Evolutionary conservation across 2,797 vertebrate genomes (phyloP).

Genomic region (Spinus olivaceus): DNA sequence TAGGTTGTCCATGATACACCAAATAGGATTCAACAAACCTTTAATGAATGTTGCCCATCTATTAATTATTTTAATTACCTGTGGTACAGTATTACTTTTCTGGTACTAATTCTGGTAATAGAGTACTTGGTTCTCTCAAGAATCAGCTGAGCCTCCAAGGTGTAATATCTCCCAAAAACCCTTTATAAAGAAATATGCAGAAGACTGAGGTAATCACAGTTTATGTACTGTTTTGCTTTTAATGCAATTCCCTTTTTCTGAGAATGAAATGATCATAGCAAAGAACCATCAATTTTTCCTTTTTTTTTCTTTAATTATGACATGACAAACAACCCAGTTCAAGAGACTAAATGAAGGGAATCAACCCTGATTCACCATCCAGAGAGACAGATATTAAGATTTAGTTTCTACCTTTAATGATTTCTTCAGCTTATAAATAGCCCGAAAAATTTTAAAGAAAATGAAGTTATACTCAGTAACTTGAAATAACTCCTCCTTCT

Average conservation of each 20-base stretch:
- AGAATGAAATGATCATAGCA: not conserved
- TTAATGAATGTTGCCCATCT: not conserved
- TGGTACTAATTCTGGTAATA: slow-evolving; percentile 4
- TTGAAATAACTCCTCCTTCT: not conserved
- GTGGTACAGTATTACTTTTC: not conserved
- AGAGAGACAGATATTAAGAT: not conserved
- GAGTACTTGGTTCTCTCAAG: not conserved
- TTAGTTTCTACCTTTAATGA: not conserved
- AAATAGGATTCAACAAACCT: not conserved
- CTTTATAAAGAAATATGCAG: not conserved
- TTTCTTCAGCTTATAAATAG: not conserved
- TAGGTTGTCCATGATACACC: not conserved
- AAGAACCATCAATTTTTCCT: not conserved
- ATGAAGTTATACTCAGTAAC: not conserved
- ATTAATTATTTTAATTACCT: slow-evolving; percentile 23
- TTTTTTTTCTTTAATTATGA: not conserved
- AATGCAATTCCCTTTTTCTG: not conserved
- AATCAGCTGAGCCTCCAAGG: not conserved
- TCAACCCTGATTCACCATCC: not conserved
- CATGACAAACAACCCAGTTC: not conserved
- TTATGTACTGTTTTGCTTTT: not conserved
- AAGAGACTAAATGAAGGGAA: not conserved
- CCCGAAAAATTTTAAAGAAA: not conserved
- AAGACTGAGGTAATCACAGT: not conserved
- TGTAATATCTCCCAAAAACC: not conserved